Conservation (phyloP, 2,797 vertebrate genomes). For the Ptychadena robeensis region DNA sequence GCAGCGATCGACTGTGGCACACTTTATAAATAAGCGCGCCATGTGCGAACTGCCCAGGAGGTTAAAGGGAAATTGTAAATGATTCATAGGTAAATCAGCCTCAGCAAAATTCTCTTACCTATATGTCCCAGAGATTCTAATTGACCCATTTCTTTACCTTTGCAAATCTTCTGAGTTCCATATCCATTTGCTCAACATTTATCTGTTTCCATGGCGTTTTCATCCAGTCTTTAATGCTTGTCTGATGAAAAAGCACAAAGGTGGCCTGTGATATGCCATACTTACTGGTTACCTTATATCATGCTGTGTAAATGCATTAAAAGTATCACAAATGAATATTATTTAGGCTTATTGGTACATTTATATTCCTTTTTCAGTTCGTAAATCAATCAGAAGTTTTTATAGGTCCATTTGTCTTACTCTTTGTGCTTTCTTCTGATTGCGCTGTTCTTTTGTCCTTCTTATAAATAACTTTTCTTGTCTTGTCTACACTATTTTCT, state of each 20-base stretch:
- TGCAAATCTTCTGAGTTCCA: conserved; percentile 84
- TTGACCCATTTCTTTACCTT: conserved; percentile 73
- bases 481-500: background rate
- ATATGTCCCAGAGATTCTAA: conserved; percentile 29
- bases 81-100: background rate
- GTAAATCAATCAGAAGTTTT: background rate
- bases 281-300: conserved; percentile 10
- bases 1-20: no score
- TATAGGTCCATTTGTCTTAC: background rate
- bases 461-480: background rate
- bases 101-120: background rate
- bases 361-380: conserved; percentile 7
- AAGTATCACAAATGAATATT: conserved; percentile 31
- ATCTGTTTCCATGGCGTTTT: conserved; percentile 88
- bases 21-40: no score
- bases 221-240: conserved; percentile 83
- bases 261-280: conserved; percentile 12
- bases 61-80: no score
- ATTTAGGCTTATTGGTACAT: conserved; percentile 33
- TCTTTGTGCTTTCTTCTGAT: background rate
- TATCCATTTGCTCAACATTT: conserved; percentile 89
- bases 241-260: conserved; percentile 69
- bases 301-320: conserved; percentile 36
- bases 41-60: no score
- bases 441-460: background rate